Conservation (phyloP, 1,140 invertebrate genomes). For the Adoxophyes honmai region DNA sequence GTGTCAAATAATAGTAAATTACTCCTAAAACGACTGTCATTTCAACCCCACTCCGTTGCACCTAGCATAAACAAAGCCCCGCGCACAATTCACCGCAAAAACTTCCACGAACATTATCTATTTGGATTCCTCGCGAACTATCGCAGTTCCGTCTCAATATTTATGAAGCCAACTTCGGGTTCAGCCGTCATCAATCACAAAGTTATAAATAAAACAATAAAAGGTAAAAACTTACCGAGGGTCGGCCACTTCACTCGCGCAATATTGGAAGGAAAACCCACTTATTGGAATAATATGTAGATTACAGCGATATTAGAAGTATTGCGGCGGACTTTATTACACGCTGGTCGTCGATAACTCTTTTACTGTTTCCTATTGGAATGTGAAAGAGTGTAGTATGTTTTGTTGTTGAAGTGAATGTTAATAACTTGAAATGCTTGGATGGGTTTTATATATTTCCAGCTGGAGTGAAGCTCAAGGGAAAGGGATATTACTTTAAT, state of each 20-base stretch:
- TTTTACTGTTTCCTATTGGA: constrained; percentile 23
- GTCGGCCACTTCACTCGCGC: constrained; percentile 52
- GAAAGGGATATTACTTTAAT: too few species aligned
- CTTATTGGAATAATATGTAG: constrained; percentile 76
- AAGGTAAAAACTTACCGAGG: constrained; percentile 69
- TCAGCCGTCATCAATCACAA: constrained; percentile 74
- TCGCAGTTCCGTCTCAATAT: constrained; percentile 63
- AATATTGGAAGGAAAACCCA: constrained; percentile 66
- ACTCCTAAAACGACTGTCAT: too few species aligned
- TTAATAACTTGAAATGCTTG: too few species aligned
- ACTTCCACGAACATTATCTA: constrained; percentile 20
- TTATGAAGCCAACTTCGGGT: constrained; percentile 67
- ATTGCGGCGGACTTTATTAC: constrained; percentile 56
- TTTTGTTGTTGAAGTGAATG: too few species aligned
- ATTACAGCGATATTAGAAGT: constrained; percentile 68
- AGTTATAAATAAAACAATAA: constrained; percentile 77
- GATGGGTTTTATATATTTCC: too few species aligned
- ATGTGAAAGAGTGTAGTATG: background rate
- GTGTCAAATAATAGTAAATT: too few species aligned
- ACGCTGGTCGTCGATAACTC: constrained; percentile 36
- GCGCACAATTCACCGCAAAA: constrained; percentile 17
- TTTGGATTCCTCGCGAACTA: constrained; percentile 42
- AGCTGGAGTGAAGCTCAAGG: too few species aligned
- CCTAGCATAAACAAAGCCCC: too few species aligned
- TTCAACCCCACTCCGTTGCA: too few species aligned